These are phyloP conservation scores for Pollenia griseotomentosa DNA, from an alignment of 2,888 invertebrate genomes.

Conservation along the genomic window DNA sequence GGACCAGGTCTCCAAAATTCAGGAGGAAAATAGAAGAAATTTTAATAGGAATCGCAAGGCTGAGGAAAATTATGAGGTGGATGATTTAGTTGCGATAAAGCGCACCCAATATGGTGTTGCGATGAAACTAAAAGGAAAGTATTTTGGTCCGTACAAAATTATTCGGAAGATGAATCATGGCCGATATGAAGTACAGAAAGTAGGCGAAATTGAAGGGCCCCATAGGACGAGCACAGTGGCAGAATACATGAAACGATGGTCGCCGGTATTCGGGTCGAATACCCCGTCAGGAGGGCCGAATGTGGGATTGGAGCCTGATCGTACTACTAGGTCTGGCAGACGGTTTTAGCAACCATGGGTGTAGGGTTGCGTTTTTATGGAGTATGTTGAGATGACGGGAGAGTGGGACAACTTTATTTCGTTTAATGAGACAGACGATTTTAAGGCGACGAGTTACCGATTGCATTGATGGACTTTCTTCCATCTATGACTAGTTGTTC, in stretches of 20 bases:
- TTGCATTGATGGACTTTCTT: too few relatives aligned
- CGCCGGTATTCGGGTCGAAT: slow-evolving; percentile 67
- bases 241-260: slow-evolving; percentile 65
- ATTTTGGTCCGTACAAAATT: slow-evolving; percentile 68
- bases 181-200: slow-evolving; percentile 42
- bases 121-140: slow-evolving; percentile 41
- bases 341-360: too few relatives aligned
- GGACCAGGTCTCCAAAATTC: slow-evolving; percentile 32
- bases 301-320: slow-evolving; percentile 34
- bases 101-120: slow-evolving; percentile 70
- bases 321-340: too few relatives aligned
- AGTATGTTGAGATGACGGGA: too few relatives aligned
- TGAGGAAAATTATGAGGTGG: slow-evolving; percentile 27
- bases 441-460: too few relatives aligned
- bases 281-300: slow-evolving; percentile 64
- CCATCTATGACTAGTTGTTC: too few relatives aligned
- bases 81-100: slow-evolving; percentile 59
- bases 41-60: slow-evolving; percentile 45
- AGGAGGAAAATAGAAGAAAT: slow-evolving; percentile 59
- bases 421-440: too few relatives aligned
- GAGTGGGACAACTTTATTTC: too few relatives aligned
- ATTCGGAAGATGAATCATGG: slow-evolving; percentile 28
- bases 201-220: slow-evolving; percentile 55
- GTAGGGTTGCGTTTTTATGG: too few relatives aligned
- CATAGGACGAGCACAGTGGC: slow-evolving; percentile 41